Conservation (phyloP, 2,888 invertebrate genomes). For the Nasonovia ribisnigri region DNA sequence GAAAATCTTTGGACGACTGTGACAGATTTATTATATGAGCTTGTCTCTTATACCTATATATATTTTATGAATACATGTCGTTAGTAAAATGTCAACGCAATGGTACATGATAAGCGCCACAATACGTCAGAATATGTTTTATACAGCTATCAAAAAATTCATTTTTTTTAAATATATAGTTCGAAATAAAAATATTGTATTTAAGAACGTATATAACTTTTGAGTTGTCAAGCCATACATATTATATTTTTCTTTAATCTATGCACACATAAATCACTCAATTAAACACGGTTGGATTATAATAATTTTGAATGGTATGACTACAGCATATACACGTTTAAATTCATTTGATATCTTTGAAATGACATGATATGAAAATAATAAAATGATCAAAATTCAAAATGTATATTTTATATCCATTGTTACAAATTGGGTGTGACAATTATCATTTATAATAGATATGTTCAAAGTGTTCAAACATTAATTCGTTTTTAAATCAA, state of each 20-base stretch:
- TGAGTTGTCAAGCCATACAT: not conserved
- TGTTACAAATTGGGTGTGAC: not conserved
- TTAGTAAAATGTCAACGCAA: conserved; percentile 44
- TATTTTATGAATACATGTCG: conserved; percentile 34
- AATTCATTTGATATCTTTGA: not conserved
- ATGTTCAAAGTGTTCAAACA: not conserved
- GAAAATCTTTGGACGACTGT: conserved; percentile 34
- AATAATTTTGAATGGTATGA: not conserved
- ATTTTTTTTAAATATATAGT: conserved; percentile 10
- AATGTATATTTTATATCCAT: conserved; percentile 10
- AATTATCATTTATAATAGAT: not conserved
- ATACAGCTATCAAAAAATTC: not conserved
- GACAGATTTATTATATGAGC: conserved; percentile 46
- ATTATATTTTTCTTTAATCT: conserved; percentile 23
- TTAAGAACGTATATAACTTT: not conserved
- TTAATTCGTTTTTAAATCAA: not conserved
- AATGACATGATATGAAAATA: not conserved
- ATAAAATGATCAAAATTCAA: not conserved
- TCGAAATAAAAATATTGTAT: conserved; percentile 1
- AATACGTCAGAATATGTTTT: conserved; percentile 32
- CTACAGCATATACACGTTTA: too few species aligned
- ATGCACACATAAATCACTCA: conserved; percentile 4
- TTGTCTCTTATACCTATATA: not conserved
- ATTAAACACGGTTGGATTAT: not conserved
- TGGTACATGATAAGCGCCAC: not conserved